These are phyloP conservation scores for Phaethon lepturus DNA, from an alignment of 2,113 vertebrate species.

Conservation along the genomic window DNA sequence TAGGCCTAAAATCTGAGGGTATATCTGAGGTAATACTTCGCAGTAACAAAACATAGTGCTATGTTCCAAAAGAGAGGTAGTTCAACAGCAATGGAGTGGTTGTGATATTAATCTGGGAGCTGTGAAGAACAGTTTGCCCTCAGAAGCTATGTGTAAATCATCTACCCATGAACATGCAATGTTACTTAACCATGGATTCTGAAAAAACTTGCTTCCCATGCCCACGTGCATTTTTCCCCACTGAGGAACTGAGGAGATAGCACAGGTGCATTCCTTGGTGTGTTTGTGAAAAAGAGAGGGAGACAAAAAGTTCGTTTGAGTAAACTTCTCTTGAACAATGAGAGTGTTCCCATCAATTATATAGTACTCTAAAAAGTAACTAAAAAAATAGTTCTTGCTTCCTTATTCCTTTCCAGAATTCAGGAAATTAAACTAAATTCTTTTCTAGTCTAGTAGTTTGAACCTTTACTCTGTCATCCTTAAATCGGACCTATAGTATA, in stretches of 20 bases:
- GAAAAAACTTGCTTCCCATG: neutral
- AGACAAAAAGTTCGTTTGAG: neutral
- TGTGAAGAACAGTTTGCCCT: neutral
- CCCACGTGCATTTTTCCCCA: neutral
- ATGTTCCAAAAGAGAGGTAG: neutral
- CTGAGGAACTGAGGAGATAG: neutral
- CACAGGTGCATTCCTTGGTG: neutral
- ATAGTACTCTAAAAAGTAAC: neutral
- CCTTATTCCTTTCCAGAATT: neutral
- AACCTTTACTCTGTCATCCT: neutral
- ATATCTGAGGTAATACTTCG: neutral
- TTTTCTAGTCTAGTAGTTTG: neutral
- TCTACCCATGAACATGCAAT: fast-evolving
- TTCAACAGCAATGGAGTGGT: neutral
- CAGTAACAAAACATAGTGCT: neutral
- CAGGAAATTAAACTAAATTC: neutral
- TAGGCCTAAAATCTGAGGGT: neutral
- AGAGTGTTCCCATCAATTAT: neutral
- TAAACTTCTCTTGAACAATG: neutral
- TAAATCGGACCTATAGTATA: neutral
- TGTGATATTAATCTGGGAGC: neutral
- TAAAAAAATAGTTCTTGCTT: neutral
- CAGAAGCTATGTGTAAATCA: neutral
- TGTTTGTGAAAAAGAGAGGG: neutral
- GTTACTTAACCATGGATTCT: neutral